Base-by-base conservation (phyloP, 1,140 invertebrate genomes). In the Drosophila sp. region DNA sequence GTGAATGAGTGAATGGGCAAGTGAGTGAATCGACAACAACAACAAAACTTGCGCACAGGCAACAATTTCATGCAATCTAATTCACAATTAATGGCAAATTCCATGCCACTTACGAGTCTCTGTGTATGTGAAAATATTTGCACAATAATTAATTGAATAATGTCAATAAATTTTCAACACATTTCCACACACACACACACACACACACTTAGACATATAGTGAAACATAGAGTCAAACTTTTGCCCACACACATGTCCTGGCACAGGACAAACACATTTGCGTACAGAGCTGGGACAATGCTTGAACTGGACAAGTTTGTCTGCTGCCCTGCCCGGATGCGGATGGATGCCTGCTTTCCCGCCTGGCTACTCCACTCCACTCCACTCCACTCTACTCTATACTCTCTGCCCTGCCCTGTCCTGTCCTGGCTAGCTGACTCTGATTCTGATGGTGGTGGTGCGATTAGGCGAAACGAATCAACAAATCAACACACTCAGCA, bases 71-170 rank as follows among this genome's bases (percentile, higher is more conserved):
- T 89, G 80, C 80, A 89, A 90, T 90, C 84, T 89, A 89, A 89
- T 89, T 90, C 84, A 85, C 84, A 89, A 89, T 89, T 89, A 89
- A 89, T 89, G 74, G 79, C 84, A 81, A 90, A 90, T 89, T 89
- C 84, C 55, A 75, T 90, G 70, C 84, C 85, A 90, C 84, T 87
- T 87, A 87, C 84, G 80, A 72, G 61, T 35, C 61, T 47, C 25
- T 56, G 32, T 44, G 11, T 30, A 7, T 23, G 83, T 66, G 73
- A 84, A 91, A 91, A 91, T 91, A 91, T 91, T 91, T 91, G 76
- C 80, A 91, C 86, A 90, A 90, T 90, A 91, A 91, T 91, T 90
- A 91, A 91, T 91, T 91, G 90, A 91, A 82, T 89, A 91, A 91
- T 91, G 86, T 90, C 90, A 91, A 91, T 90, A 91, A 84, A 89